phyloP scores from a whole-genome alignment of 2,888 invertebrate species.

The Adineta ricciae region DNA sequence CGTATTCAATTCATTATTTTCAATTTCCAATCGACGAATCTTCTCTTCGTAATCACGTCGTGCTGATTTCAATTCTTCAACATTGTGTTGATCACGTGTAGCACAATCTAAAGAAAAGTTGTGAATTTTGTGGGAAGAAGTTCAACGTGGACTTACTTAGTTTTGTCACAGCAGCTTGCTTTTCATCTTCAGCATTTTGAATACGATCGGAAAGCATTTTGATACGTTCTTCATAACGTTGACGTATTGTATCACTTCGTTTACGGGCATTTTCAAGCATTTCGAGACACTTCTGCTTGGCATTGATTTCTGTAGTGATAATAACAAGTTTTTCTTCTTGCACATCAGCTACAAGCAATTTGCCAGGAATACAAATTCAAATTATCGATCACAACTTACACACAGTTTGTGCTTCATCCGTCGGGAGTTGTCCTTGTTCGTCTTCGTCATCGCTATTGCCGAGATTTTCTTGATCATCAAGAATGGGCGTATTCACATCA shows the following conservation, averaged over 20 bases:
- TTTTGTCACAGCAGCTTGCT: slow-evolving; percentile 8
- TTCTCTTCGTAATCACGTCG: slow-evolving; percentile 4
- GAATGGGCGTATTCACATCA: neutral
- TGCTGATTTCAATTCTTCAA: slow-evolving; percentile 22
- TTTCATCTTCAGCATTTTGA: slow-evolving; percentile 9
- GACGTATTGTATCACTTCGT: slow-evolving; percentile 2
- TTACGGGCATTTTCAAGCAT: slow-evolving; percentile 18
- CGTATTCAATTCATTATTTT: slow-evolving; percentile 11
- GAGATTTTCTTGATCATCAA: neutral
- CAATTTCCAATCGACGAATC: slow-evolving; percentile 22
- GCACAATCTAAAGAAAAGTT: neutral
- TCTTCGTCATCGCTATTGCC: slow-evolving; percentile 1
- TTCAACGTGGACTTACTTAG: neutral
- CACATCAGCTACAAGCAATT: neutral
- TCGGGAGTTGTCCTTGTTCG: neutral
- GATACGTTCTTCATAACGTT: slow-evolving; percentile 12
- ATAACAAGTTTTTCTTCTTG: slow-evolving; percentile 22
- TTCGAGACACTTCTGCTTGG: neutral
- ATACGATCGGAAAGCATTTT: neutral
- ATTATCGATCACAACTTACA: neutral
- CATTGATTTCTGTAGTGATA: slow-evolving; percentile 9
- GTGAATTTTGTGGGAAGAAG: neutral
- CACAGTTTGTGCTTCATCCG: neutral
- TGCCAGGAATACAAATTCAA: neutral
- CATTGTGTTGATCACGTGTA: neutral